These are phyloP conservation scores for Ceyx melanurus DNA, from an alignment of 2,113 vertebrate species.

Conservation along the genomic window DNA sequence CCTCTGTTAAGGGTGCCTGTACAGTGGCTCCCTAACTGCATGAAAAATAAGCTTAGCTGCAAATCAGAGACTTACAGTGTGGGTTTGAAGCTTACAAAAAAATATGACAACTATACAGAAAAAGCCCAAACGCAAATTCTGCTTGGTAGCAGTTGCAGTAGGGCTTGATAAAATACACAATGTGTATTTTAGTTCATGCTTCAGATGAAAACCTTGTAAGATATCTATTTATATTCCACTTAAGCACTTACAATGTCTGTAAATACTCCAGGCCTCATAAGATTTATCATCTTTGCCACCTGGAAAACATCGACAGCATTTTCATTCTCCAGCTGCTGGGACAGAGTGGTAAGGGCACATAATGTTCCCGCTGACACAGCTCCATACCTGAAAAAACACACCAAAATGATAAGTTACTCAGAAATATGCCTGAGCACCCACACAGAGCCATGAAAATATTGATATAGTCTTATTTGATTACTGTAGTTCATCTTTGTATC, in stretches of 20 bases:
- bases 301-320: slow-evolving; percentile 97
- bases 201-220: neutral
- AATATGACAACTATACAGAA: neutral
- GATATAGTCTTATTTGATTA: neutral
- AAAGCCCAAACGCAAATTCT: neutral
- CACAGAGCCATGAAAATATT: neutral
- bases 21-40: neutral
- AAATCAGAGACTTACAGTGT: neutral
- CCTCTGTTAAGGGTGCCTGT: neutral
- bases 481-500: neutral
- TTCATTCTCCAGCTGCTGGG: slow-evolving; percentile 95
- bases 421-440: neutral
- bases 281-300: slow-evolving; percentile 99
- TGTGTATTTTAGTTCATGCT: neutral
- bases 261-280: slow-evolving; percentile 99
- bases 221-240: neutral
- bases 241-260: slow-evolving; percentile 93
- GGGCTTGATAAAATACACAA: neutral
- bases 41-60: neutral
- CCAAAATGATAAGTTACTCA: neutral
- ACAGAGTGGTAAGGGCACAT: slow-evolving; percentile 94
- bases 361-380: slow-evolving; percentile 94
- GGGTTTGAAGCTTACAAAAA: neutral
- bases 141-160: neutral
- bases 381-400: slow-evolving; percentile 83